A percentile compares a stretch with the other conserved stretches of the same genome.
These are phyloP conservation scores for Neoniphon sammara DNA, from an alignment of 2,797 vertebrate genomes.

Conservation along the genomic window DNA sequence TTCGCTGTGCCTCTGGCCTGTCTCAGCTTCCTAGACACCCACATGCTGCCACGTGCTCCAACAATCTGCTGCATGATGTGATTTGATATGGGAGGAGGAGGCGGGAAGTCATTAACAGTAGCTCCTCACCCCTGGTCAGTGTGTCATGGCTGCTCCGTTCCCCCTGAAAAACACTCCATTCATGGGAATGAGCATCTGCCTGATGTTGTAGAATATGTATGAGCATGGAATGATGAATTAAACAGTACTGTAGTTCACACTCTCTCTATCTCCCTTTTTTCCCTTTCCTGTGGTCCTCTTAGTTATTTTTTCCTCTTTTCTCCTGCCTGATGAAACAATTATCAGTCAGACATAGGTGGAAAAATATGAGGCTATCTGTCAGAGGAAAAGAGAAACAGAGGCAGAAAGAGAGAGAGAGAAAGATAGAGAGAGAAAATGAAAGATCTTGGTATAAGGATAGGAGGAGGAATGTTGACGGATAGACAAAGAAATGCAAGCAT, in stretches of 20 bases:
- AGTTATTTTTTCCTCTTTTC: background rate
- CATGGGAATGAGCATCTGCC: slow-evolving; percentile 49
- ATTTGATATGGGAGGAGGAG: slow-evolving; percentile 31
- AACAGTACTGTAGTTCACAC: background rate
- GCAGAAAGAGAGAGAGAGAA: background rate
- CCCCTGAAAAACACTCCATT: slow-evolving; percentile 20
- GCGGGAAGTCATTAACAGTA: slow-evolving; percentile 9
- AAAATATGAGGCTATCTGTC: slow-evolving; percentile 11
- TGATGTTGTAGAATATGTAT: slow-evolving; percentile 16
- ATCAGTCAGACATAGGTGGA: background rate
- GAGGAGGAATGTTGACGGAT: background rate
- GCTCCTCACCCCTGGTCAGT: slow-evolving; percentile 26
- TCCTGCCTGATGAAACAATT: background rate
- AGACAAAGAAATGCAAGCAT: slow-evolving; percentile 21
- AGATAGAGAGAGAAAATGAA: background rate
- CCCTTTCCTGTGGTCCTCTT: slow-evolving; percentile 17
- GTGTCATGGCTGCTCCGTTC: slow-evolving; percentile 30
- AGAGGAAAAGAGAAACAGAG: slow-evolving; percentile 6
- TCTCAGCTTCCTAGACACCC: slow-evolving; percentile 25
- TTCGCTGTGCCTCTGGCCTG: slow-evolving; percentile 35
- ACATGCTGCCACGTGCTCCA: slow-evolving; percentile 37
- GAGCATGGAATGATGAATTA: slow-evolving; percentile 3
- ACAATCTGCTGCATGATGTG: slow-evolving; percentile 58
- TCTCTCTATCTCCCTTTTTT: background rate
- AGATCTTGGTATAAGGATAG: background rate